These are phyloP conservation scores for Laticauda colubrina DNA, from an alignment of 2,113 vertebrate species.

Conservation along the genomic window DNA sequence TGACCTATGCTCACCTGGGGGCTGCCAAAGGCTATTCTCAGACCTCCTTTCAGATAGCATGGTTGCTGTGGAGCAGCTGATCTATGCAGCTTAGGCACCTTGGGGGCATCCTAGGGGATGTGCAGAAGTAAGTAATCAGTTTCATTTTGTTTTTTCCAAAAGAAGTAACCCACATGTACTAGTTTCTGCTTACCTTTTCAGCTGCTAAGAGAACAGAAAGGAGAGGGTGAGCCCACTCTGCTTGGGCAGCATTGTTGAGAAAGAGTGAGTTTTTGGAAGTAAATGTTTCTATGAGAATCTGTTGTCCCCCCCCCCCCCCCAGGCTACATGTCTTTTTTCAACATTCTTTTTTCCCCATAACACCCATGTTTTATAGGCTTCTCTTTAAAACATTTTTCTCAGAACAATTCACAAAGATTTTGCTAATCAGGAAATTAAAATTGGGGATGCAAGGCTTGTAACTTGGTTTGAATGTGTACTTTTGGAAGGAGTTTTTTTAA, in stretches of 20 bases:
- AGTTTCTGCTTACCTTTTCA: background rate
- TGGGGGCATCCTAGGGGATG: background rate
- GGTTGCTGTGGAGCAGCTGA: slow-evolving; percentile 17
- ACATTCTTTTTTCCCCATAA: background rate
- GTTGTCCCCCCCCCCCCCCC: too few species aligned
- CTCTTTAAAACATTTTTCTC: background rate
- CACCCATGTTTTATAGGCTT: background rate
- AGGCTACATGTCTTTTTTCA: background rate
- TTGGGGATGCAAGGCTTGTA: background rate
- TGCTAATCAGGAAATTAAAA: background rate
- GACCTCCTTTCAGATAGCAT: background rate
- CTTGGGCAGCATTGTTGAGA: background rate
- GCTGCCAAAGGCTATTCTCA: background rate
- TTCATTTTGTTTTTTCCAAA: background rate
- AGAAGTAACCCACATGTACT: background rate
- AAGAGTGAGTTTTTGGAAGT: background rate
- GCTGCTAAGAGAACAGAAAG: background rate
- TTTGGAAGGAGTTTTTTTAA: background rate
- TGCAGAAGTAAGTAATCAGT: background rate
- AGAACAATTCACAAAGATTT: background rate
- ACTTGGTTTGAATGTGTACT: background rate
- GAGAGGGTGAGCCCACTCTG: background rate
- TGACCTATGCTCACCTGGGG: background rate
- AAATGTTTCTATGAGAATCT: background rate
- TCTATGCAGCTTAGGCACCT: background rate